Percentiles rank a stretch among this genome's conserved stretches.
Conservation (phyloP, 2,797 vertebrate genomes). For the Trachops cirrhosus region DNA sequence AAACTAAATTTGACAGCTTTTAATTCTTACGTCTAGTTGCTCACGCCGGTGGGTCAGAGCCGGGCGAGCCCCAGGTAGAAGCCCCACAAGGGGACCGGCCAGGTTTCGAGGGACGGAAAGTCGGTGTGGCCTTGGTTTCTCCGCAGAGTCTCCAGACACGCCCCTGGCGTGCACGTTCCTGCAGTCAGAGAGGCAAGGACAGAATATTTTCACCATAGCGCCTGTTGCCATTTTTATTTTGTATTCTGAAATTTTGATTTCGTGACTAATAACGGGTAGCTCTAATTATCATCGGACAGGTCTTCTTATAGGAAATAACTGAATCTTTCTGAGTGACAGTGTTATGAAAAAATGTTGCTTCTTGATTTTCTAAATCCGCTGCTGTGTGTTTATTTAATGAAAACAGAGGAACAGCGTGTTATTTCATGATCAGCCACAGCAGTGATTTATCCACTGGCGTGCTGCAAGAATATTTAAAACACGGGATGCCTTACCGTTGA, state of each 20-base stretch:
- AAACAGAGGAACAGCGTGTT: neutral
- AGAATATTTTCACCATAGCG: neutral
- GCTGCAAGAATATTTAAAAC: neutral
- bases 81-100: neutral
- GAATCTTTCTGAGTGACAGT: neutral
- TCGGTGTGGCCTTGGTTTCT: neutral
- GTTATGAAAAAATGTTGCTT: neutral
- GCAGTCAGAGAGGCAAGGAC: neutral
- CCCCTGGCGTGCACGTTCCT: neutral
- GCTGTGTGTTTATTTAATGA: neutral
- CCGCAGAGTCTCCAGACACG: neutral
- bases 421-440: neutral
- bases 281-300: neutral
- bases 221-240: neutral
- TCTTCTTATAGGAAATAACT: neutral
- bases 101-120: neutral
- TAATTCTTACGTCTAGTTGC: neutral
- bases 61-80: neutral
- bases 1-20: neutral
- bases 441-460: too few species aligned
- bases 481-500: neutral
- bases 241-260: neutral
- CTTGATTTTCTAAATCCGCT: neutral
- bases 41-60: neutral
- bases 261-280: neutral